Base-by-base conservation (phyloP, 2,888 invertebrate species). In the Dicycla oo region DNA sequence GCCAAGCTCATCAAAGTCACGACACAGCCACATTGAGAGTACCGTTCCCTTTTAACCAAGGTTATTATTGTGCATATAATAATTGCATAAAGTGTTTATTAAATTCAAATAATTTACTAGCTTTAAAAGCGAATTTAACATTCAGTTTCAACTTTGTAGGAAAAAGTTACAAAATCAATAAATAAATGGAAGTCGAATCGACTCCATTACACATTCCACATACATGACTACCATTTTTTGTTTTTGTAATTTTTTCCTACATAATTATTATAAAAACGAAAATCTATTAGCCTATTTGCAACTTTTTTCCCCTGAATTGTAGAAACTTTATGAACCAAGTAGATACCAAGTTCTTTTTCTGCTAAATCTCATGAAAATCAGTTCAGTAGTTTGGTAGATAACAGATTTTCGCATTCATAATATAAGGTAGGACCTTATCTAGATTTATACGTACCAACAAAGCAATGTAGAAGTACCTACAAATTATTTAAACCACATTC, bases 21-120 rank as follows among this genome's bases (percentile, higher is more conserved):
- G 76, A 71, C 23, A 43, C 49, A 8, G 54, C 26, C 23, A 30
- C 4, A 61, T 61, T 72, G 60, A 40, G 71, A 57, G 23, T 40
- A 18, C 54, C 65, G 20, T 78, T 76, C 78, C 65, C 47, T 76
- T 78, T 6, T 40, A 7, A 23, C 30, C 61, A 76, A 76, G 76
- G 77, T 57, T 62, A 43, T 13, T 13, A 40, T 54, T 54, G 23
- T 73, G 54, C 47, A 56, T 30, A 1, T 13, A 62, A 62, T 18
- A 51, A 18, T 62, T 62, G 15, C 18, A 11, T 49, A 30, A 20
- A 30, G 20, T n/a, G 10, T 56, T 30, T 30, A 7, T 11, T 11
- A 20, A 0, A 30, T 18, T 23, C 2, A 6, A 13, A 0, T 57
- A n/a, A 57, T 57, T n/a, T n/a, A 34, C 1, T 20, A 34, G 34